Evolutionary conservation across 2,888 invertebrate species (phyloP).

Genomic region (Netelia virgata): DNA sequence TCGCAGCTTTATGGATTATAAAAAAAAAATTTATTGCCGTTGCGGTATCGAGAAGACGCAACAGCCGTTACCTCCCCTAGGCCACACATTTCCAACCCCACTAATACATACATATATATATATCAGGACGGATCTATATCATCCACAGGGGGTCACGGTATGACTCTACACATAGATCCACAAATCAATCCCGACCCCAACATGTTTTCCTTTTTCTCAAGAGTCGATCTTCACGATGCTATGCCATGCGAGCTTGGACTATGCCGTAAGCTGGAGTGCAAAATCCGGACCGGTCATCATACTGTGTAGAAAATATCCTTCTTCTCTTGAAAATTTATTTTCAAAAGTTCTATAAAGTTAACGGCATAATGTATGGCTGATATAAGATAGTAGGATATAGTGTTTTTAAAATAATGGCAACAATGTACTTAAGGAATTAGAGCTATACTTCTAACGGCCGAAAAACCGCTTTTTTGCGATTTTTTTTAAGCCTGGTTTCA

Average conservation of each 20-base stretch:
- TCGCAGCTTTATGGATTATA: slow-evolving; percentile 36
- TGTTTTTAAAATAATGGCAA: no score
- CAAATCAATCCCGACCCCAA: slow-evolving; percentile 67
- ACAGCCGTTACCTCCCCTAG: neutral
- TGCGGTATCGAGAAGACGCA: slow-evolving; percentile 28
- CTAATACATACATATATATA: slow-evolving; percentile 45
- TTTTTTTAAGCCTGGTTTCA: no score
- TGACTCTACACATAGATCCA: slow-evolving; percentile 64
- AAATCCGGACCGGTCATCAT: neutral
- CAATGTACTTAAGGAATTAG: no score
- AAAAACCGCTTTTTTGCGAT: no score
- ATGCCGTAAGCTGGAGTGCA: neutral
- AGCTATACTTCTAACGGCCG: no score
- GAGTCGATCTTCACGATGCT: neutral
- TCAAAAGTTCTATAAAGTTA: neutral
- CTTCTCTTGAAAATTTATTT: neutral
- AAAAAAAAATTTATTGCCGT: slow-evolving; percentile 37
- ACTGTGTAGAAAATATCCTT: no score
- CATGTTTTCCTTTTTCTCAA: slow-evolving; percentile 48
- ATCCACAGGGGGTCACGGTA: slow-evolving; percentile 48
- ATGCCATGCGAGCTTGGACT: neutral
- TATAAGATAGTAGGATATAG: no score
- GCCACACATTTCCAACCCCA: slow-evolving; percentile 3
- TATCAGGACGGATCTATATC: slow-evolving; percentile 62
- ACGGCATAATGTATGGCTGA: no score